Evolutionary conservation across 2,797 vertebrate genomes (phyloP).

Genomic region (Antrozous pallidus): DNA sequence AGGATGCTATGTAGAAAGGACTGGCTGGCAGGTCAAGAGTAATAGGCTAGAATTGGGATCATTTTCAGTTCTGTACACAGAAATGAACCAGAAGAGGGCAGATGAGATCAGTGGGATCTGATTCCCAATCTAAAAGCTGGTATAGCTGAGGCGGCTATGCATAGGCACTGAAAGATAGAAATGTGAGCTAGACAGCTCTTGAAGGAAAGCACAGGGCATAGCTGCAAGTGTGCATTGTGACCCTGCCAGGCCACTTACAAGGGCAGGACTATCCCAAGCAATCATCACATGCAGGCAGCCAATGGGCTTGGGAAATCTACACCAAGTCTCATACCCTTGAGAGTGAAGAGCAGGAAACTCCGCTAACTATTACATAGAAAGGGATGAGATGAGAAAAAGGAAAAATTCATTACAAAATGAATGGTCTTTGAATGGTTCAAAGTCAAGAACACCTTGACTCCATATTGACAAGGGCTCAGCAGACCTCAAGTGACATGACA

Average conservation of each 20-base stretch:
- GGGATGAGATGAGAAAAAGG: neutral
- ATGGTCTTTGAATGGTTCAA: neutral
- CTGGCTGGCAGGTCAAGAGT: neutral
- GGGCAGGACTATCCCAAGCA: neutral
- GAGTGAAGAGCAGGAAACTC: neutral
- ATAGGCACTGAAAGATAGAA: neutral
- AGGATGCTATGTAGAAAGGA: neutral
- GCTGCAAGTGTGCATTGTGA: neutral
- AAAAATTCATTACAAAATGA: neutral
- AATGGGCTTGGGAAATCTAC: neutral
- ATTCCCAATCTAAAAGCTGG: neutral
- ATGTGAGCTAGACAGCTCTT: neutral
- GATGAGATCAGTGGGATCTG: neutral
- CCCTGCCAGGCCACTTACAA: neutral
- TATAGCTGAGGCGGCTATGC: neutral
- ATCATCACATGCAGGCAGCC: neutral
- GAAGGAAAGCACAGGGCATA: neutral
- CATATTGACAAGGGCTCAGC: neutral
- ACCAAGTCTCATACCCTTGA: neutral
- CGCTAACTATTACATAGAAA: neutral
- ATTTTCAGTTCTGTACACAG: neutral
- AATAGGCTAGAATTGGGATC: neutral
- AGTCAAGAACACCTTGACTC: neutral
- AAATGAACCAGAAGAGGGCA: neutral
- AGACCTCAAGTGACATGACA: neutral